phyloP scores from a whole-genome alignment of 2,888 invertebrate genomes.

The Calliopum simillimum region DNA sequence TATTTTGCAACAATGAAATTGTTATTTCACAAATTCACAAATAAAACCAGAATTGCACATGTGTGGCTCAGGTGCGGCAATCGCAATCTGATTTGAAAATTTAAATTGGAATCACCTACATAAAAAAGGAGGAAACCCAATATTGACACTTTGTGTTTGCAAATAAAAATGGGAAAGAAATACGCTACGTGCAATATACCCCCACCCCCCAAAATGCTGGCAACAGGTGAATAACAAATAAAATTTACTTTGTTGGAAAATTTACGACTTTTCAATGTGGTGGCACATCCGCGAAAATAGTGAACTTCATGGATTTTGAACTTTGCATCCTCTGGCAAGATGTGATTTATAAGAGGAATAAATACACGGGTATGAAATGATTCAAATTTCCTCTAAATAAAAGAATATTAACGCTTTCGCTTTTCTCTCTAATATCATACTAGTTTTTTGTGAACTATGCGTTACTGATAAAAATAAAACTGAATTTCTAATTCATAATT shows the following conservation, averaged over 20 bases:
- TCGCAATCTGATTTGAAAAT: conserved; percentile 50
- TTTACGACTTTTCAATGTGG: conserved; percentile 17
- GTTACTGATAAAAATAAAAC: conserved; percentile 31
- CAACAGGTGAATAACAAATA: conserved; percentile 36
- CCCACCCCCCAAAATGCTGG: not conserved
- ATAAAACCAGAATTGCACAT: conserved; percentile 29
- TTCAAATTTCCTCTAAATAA: too few species aligned
- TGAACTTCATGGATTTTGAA: too few species aligned
- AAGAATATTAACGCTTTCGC: too few species aligned
- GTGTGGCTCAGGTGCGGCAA: conserved; percentile 49
- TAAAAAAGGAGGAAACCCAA: conserved; percentile 22
- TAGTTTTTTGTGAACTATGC: not conserved
- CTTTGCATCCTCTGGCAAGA: too few species aligned
- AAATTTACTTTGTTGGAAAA: conserved; percentile 18
- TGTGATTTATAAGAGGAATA: too few species aligned
- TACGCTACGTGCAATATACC: not conserved
- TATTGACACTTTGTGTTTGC: not conserved
- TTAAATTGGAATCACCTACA: conserved; percentile 46
- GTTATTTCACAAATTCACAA: conserved; percentile 53
- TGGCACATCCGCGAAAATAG: too few species aligned
- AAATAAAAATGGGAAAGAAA: not conserved
- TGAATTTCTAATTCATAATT: conserved; percentile 50
- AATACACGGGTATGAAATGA: too few species aligned
- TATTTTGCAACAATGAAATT: conserved; percentile 65
- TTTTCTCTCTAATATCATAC: too few species aligned